These are phyloP conservation scores for Bombus difficillimus DNA, from an alignment of 1,140 invertebrate species.

Conservation along the genomic window DNA sequence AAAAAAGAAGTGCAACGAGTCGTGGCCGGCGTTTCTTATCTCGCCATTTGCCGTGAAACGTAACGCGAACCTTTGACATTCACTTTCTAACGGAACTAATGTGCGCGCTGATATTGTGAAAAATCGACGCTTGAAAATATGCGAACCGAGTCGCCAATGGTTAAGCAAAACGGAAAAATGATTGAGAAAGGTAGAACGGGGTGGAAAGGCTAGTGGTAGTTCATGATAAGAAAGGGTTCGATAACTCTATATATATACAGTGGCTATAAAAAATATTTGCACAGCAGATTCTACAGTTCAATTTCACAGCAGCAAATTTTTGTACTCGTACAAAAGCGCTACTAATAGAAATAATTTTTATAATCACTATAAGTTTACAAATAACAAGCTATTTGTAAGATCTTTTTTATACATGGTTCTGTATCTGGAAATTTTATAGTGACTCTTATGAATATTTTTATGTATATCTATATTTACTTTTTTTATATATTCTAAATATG, in stretches of 20 bases:
- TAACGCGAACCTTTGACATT: conserved; percentile 49
- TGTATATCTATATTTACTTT: too few relatives aligned
- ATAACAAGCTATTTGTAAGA: background rate
- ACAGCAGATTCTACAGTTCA: too few relatives aligned
- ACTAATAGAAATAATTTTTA: too few relatives aligned
- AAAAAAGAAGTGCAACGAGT: conserved; percentile 19
- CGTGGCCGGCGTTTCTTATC: conserved; percentile 35
- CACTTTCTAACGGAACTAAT: conserved; percentile 53
- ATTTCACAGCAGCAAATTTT: too few relatives aligned
- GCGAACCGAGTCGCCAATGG: background rate
- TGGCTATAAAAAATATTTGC: too few relatives aligned
- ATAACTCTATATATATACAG: background rate
- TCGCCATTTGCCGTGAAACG: conserved; percentile 26
- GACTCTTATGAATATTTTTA: too few relatives aligned
- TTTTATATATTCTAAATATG: background rate
- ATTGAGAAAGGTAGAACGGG: background rate
- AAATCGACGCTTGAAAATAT: conserved; percentile 16
- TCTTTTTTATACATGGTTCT: background rate
- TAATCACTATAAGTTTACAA: background rate
- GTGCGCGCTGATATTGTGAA: conserved; percentile 9
- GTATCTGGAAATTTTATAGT: background rate
- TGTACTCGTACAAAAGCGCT: too few relatives aligned
- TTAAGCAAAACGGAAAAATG: background rate
- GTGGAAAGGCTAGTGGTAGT: conserved; percentile 4
- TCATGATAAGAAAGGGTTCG: background rate